Evolutionary conservation across 2,797 vertebrate species (phyloP).

Genomic region (Myripristis murdjan): DNA sequence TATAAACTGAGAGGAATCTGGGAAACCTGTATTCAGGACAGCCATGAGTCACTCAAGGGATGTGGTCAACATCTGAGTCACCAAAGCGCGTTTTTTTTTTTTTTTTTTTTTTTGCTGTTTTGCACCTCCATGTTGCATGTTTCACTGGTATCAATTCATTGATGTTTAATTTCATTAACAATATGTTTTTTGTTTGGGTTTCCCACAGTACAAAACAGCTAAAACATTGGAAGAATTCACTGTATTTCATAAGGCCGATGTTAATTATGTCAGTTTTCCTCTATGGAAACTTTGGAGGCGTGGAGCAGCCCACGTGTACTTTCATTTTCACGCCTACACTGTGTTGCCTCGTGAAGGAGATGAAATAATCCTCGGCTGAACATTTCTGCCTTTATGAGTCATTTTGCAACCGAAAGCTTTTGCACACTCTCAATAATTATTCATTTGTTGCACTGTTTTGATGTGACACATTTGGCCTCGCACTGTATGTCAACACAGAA

Average conservation of each 20-base stretch:
- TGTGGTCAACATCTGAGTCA: constrained; percentile 46
- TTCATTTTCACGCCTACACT: constrained; percentile 44
- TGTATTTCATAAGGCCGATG: constrained; percentile 36
- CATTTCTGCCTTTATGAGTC: constrained; percentile 51
- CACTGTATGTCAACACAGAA: not conserved
- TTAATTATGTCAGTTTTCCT: constrained; percentile 51
- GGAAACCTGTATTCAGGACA: constrained; percentile 32
- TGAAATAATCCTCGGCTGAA: constrained; percentile 60
- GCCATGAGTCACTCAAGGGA: constrained; percentile 25
- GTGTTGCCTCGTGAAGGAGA: constrained; percentile 31
- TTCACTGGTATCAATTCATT: not conserved
- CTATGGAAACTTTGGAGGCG: constrained; percentile 49
- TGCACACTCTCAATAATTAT: constrained; percentile 6
- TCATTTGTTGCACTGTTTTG: constrained; percentile 32
- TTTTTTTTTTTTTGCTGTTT: not conserved
- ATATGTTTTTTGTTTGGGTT: constrained; percentile 9
- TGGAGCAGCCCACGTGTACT: constrained; percentile 62
- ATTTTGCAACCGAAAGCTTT: constrained; percentile 30
- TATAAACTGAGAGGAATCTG: constrained; percentile 26
- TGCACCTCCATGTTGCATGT: not conserved
- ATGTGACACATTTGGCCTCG: constrained; percentile 42
- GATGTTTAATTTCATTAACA: not conserved
- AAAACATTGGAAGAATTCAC: not conserved
- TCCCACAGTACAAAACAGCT: constrained; percentile 10
- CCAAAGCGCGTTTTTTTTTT: not conserved